Evolutionary conservation across 2,888 invertebrate species (phyloP), one percentile per base, ranked within the genome.

Genomic region (Mellilla xanthometata): DNA sequence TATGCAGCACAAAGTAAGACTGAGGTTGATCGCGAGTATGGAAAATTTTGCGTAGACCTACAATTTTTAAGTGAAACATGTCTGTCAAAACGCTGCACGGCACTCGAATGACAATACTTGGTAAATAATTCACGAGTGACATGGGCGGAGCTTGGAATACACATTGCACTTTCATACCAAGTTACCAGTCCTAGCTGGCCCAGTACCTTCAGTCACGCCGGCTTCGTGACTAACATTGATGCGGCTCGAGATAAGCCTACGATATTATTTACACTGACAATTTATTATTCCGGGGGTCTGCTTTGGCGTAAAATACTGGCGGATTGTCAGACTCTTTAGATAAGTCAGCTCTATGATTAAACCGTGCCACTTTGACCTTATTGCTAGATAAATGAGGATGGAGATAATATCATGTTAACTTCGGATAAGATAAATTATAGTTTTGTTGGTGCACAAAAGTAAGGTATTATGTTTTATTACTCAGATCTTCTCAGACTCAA

Each of bases 201-300:
- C 36, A 48, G 52, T 54, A 36, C 79, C 38, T 82, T 82, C 63
- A 69, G 76, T 65, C 66, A 67, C 61, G 71, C 82, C 78, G 81
- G 67, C 70, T 68, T 78, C 83, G 83, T 81, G 85, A 84, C 81
- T 72, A 68, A 68, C 72, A 65, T 65, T 67, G 84, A 84, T 84
- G 74, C 68, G 64, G 68, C 61, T 63, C 65, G 50, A 77, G 87
- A 84, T 86, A 84, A 81, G 65, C 61, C 62, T 62, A 66, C 68
- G 59, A 71, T 75, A 73, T 78, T 77, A 78, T 80, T 78, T 79
- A 78, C 72, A 69, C 65, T 60, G 58, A 58, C 61, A 65, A 68
- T 61, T 69, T 66, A 63, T 61, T 65, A 65, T 65, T 52, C 44
- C 52, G 56, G 53, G 48, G 48, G 48, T 55, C 60, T 59, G 59